These are phyloP conservation scores for Pandemis cinnamomeana DNA, from an alignment of 2,888 invertebrate species.

Conservation along the genomic window DNA sequence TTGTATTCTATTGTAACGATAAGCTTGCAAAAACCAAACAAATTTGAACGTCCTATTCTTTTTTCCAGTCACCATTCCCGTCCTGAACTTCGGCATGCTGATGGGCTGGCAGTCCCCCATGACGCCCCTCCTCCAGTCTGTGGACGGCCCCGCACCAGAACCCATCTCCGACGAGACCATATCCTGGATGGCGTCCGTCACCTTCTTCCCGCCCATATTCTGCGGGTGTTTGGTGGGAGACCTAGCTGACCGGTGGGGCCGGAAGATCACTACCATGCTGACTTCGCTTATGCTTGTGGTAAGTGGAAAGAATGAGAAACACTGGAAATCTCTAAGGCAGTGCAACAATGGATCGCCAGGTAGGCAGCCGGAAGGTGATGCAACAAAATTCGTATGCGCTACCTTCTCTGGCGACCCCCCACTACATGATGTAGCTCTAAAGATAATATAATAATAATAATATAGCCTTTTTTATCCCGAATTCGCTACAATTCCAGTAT, in stretches of 20 bases:
- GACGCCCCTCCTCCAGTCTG: slow-evolving; percentile 78
- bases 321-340: too few relatives aligned
- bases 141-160: slow-evolving; percentile 75
- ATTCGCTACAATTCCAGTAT: too few relatives aligned
- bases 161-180: slow-evolving; percentile 79
- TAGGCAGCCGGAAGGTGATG: too few relatives aligned
- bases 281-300: slow-evolving; percentile 83
- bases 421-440: too few relatives aligned
- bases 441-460: too few relatives aligned
- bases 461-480: too few relatives aligned
- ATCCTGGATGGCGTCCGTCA: slow-evolving; percentile 84
- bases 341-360: too few relatives aligned
- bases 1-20: too few relatives aligned
- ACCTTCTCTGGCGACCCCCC: too few relatives aligned
- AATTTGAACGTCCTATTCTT: slow-evolving; percentile 15
- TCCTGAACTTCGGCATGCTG: slow-evolving; percentile 83
- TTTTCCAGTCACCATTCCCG: slow-evolving; percentile 80
- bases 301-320: not conserved
- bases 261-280: slow-evolving; percentile 80
- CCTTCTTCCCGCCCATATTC: slow-evolving; percentile 83
- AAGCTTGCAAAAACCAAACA: too few relatives aligned
- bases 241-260: slow-evolving; percentile 81
- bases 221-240: slow-evolving; percentile 83
- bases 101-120: slow-evolving; percentile 86
- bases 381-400: too few relatives aligned